Base-by-base conservation (phyloP, 2,797 vertebrate species). In the Ispidina lecontei region DNA sequence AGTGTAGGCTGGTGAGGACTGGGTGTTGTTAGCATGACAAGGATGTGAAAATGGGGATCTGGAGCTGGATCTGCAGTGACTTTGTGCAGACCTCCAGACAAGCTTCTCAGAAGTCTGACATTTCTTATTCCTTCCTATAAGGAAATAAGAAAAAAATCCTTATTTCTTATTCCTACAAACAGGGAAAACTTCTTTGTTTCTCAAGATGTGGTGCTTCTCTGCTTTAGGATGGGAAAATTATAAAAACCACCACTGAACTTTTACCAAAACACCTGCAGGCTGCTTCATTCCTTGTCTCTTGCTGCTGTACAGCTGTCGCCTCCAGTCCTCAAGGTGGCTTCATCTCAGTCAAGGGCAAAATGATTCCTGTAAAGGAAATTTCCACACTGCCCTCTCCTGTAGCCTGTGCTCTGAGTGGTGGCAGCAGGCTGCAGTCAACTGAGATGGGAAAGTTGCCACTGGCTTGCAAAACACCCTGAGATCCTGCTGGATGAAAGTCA, bases 331-430 rank as follows among this genome's bases (percentile, higher is more conserved):
- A 94, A 83, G 90, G 90, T 90, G 43, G 78, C 65, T 94, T 92
- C 75, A 23, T 43, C 90, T 94, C 90, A 89, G 78, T n/a, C 78
- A 91, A 94, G 88, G 94, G 43, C 25, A 1, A 87, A 93, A 89
- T 78, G 49, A 89, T 87, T 90, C 67, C 69, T 85, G 13, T 69
- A 85, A 70, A 91, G 96, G 94, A 96, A 96, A 94, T 96, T 96
- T 96, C 96, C 93, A 91, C 0, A 0, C 91, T 84, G 69, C 46
- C 84, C 90, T 93, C 60, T 84, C 62, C 81, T 56, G 14, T 33
- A 94, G 81, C 78, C 80, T 76, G 78, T 68, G 71, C 46, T 85
- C 69, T 70, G 63, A 63, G 72, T 3, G 16, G 73, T 75, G 70
- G 84, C 80, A 93, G 91, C 81, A 89, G 86, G 59, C 75, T 91